Evolutionary conservation across 2,888 invertebrate species (phyloP).

Genomic region (Tetranychus piercei): DNA sequence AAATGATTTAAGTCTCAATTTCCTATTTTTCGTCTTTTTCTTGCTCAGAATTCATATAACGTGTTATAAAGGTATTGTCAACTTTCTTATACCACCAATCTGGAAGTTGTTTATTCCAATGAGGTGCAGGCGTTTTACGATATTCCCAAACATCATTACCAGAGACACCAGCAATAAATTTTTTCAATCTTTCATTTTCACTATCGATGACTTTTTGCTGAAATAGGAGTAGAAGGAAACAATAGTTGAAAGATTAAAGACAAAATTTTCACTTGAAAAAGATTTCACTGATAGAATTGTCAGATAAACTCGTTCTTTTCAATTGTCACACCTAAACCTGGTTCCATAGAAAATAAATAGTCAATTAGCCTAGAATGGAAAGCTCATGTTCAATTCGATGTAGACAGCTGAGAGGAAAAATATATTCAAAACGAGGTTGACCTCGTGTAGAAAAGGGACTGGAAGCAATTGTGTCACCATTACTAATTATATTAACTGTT

Average conservation of each 20-base stretch:
- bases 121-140: slow-evolving; percentile 50
- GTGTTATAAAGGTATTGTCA: slow-evolving; percentile 33
- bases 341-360: neutral
- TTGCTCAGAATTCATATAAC: neutral
- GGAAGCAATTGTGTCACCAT: neutral
- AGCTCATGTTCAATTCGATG: neutral
- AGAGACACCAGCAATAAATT: slow-evolving; percentile 48
- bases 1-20: neutral
- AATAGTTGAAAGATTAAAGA: slow-evolving; percentile 12
- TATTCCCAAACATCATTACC: slow-evolving; percentile 60
- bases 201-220: slow-evolving; percentile 49
- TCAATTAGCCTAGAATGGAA: neutral
- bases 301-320: neutral
- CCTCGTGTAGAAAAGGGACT: neutral
- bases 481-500: neutral
- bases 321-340: neutral
- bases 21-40: neutral
- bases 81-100: slow-evolving; percentile 50
- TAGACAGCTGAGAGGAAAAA: neutral
- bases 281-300: neutral
- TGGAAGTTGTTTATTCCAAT: slow-evolving; percentile 65
- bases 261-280: neutral
- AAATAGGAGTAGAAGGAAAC: slow-evolving; percentile 25
- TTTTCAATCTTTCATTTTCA: slow-evolving; percentile 46
- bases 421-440: neutral